Percentiles rank a stretch among this genome's conserved stretches.
Evolutionary conservation across 2,113 vertebrate species (phyloP).

Genomic region (Ginglymostoma cirratum): DNA sequence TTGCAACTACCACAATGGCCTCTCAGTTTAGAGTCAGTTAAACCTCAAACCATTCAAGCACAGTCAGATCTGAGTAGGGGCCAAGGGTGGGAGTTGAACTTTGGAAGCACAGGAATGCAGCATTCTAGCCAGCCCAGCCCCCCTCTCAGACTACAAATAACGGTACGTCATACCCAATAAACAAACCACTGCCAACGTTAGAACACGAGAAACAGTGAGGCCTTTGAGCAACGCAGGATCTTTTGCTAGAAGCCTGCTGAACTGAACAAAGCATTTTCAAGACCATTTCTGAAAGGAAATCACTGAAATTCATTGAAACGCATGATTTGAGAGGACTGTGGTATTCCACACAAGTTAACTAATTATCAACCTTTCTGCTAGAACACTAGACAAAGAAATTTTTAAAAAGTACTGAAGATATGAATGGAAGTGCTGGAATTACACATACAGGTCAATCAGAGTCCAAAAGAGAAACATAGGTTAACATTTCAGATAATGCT

Average conservation of each 20-base stretch:
- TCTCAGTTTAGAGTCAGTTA: neutral
- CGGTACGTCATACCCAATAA: neutral
- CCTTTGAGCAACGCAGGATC: neutral
- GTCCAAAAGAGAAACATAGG: neutral
- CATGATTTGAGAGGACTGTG: neutral
- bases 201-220: neutral
- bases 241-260: neutral
- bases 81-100: constrained; percentile 12
- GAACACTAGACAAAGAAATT: neutral
- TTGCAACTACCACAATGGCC: neutral
- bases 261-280: neutral
- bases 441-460: neutral
- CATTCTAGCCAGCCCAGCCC: neutral
- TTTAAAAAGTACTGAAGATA: neutral
- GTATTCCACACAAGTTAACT: neutral
- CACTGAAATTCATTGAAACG: neutral
- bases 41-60: constrained; percentile 1
- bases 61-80: neutral
- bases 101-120: constrained; percentile 17
- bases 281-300: neutral
- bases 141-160: constrained; percentile 13
- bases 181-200: constrained; percentile 6
- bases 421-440: neutral
- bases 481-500: neutral
- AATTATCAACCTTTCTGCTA: neutral